Evolutionary conservation across 2,888 invertebrate genomes (phyloP).

Genomic region (Carcina quercana): DNA sequence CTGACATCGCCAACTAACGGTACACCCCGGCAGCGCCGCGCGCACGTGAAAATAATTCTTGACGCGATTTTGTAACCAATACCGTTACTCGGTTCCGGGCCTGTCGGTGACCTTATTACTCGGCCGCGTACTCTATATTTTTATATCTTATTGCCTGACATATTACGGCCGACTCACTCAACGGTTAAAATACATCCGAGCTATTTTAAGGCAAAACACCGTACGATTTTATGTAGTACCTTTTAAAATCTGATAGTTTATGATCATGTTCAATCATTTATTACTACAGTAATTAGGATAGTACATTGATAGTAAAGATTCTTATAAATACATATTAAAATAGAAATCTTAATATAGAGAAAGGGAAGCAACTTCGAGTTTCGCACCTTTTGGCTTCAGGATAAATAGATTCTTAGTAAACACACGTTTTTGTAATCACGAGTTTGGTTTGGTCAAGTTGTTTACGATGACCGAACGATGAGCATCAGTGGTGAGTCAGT

Average conservation of each 20-base stretch:
- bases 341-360: too few species aligned
- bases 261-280: too few species aligned
- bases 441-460: slow-evolving; percentile 19
- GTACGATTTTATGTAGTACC: slow-evolving; percentile 4
- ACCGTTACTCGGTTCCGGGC: slow-evolving; percentile 72
- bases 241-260: slow-evolving; percentile 3
- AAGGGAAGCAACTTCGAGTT: too few species aligned
- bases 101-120: slow-evolving; percentile 67
- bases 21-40: slow-evolving; percentile 34
- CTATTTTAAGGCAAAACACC: slow-evolving; percentile 20
- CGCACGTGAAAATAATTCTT: slow-evolving; percentile 73
- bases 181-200: slow-evolving; percentile 24
- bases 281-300: too few species aligned
- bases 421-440: not conserved
- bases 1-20: slow-evolving; percentile 54
- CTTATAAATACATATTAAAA: too few species aligned
- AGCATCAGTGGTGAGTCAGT: slow-evolving; percentile 34
- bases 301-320: too few species aligned
- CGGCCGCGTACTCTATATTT: slow-evolving; percentile 59
- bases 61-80: slow-evolving; percentile 71
- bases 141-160: slow-evolving; percentile 57
- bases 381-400: too few species aligned
- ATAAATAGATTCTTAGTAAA: too few species aligned
- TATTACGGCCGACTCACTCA: slow-evolving; percentile 29
- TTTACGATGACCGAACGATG: slow-evolving; percentile 27